phyloP scores from a whole-genome alignment of 2,113 vertebrate species.

The Dolichallabes microphthalmus region DNA sequence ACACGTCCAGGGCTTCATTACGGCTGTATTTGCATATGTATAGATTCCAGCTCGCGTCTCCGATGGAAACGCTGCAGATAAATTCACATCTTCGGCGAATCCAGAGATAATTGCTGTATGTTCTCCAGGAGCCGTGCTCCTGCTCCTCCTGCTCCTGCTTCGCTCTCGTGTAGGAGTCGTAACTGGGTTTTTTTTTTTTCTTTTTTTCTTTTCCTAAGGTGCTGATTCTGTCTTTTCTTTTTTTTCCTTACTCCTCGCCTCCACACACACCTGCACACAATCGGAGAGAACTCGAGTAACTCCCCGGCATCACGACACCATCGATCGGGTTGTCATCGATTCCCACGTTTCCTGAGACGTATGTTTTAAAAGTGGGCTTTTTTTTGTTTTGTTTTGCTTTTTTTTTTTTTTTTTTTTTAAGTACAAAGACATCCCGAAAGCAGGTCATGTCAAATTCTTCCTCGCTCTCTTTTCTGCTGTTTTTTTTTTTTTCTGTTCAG shows the following conservation, averaged over 20 bases:
- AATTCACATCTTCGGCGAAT: background rate
- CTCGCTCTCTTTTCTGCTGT: background rate
- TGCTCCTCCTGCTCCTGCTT: slow-evolving; percentile 7
- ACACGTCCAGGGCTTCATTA: slow-evolving; percentile 6
- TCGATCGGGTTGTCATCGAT: slow-evolving; percentile 39
- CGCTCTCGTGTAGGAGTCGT: slow-evolving; percentile 17
- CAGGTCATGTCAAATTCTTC: slow-evolving; percentile 3
- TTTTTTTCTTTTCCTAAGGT: background rate
- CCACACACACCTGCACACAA: slow-evolving; percentile 37
- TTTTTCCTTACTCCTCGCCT: background rate
- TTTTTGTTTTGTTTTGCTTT: background rate
- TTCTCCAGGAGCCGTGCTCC: slow-evolving; percentile 15
- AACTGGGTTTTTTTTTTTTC: background rate
- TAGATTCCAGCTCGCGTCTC: background rate
- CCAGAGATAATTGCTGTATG: background rate
- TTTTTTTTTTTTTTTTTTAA: background rate
- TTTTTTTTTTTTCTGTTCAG: background rate
- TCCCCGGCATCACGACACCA: slow-evolving; percentile 40
- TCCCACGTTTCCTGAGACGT: slow-evolving; percentile 29
- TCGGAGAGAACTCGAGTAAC: slow-evolving; percentile 25
- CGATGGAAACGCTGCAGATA: background rate
- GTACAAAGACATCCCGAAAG: slow-evolving; percentile 14
- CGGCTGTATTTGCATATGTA: slow-evolving; percentile 10
- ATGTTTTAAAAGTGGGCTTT: slow-evolving; percentile 7
- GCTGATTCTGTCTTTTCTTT: slow-evolving; percentile 37